Base-by-base conservation (phyloP, 2,888 invertebrate species). In the Athalia circularis region DNA sequence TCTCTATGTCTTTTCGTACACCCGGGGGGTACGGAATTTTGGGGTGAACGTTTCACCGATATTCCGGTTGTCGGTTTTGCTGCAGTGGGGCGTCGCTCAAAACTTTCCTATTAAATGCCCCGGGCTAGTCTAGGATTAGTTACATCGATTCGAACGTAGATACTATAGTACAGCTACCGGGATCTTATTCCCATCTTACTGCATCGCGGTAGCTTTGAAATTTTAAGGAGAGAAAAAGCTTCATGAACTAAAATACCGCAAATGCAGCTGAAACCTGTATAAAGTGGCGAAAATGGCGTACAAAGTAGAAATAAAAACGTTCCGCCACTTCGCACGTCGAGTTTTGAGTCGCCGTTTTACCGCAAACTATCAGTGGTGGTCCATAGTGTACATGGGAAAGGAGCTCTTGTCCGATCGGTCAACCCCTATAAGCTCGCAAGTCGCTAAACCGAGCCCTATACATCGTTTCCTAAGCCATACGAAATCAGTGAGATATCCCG, bases 241-340 rank as follows among this genome's bases (percentile, higher is more conserved):
- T 72, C 57, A 72, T 59, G 52, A 72, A 57, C 59, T 72, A 45
- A 72, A 72, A 72, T 45, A 57, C 57, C 4, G 52, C 11, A 29
- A 43, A 5, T 45, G n/a, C n/a, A 43, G 3, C 45, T 29, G 29
- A 29, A 29, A 29, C 1, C 29, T 43, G 47, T 43, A 3, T 43
- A n/a, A 43, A 52, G 52, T 13, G n/a, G 72, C 13, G 72, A 6
- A 13, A 47, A 45, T 29, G 29, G 29, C 29, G 29, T 29, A 29
- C n/a, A 72, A 72, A 72, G 57, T 72, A 57, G 59, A 72, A 72
- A 57, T 72, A 59, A 72, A 72, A 72, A 72, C 72, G 72, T 59
- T 72, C 72, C 29, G 29, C 29, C 29, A 29, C 29, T 29, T 29
- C 1, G 29, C 29, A 29, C 29, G 29, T 29, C 29, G 29, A 29